Evolutionary conservation across 2,888 invertebrate species (phyloP).

Genomic region (Drosophila anomalata): DNA sequence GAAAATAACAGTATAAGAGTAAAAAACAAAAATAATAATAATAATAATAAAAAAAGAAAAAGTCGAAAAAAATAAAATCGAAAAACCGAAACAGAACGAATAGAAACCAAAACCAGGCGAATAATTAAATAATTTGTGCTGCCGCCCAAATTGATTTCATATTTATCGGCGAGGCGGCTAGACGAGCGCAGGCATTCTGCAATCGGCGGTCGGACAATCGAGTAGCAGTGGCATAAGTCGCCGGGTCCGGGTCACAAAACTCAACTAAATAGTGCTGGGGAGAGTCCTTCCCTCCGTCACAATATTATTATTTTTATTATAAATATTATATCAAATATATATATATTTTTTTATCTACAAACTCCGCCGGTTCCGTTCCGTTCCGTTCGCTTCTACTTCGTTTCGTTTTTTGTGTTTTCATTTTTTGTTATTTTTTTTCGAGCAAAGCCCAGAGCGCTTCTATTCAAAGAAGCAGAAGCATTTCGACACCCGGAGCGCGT

Average conservation of each 20-base stretch:
- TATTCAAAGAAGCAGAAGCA: conserved; percentile 49
- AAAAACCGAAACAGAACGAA: conserved; percentile 16
- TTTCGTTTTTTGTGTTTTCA: conserved; percentile 22
- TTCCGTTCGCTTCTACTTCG: conserved; percentile 24
- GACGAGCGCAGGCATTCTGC: conserved; percentile 78
- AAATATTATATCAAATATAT: neutral
- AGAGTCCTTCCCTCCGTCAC: neutral
- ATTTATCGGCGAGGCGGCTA: conserved; percentile 76
- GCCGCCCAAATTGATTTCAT: conserved; percentile 63
- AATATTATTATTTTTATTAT: neutral
- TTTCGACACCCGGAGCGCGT: conserved; percentile 50
- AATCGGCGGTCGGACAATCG: conserved; percentile 66
- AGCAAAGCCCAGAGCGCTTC: neutral
- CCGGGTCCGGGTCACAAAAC: neutral
- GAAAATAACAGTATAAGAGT: neutral
- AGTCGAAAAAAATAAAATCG: neutral
- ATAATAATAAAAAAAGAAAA: neutral
- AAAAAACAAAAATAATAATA: neutral
- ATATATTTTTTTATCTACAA: neutral
- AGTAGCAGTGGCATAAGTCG: conserved; percentile 13
- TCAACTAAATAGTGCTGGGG: neutral
- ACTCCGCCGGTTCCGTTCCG: conserved; percentile 36
- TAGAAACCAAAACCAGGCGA: conserved; percentile 30
- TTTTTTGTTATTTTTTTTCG: conserved; percentile 31
- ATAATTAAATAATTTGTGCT: conserved; percentile 48